These are phyloP conservation scores for Patella pellucida DNA, from an alignment of 2,888 invertebrate species.

Conservation along the genomic window DNA sequence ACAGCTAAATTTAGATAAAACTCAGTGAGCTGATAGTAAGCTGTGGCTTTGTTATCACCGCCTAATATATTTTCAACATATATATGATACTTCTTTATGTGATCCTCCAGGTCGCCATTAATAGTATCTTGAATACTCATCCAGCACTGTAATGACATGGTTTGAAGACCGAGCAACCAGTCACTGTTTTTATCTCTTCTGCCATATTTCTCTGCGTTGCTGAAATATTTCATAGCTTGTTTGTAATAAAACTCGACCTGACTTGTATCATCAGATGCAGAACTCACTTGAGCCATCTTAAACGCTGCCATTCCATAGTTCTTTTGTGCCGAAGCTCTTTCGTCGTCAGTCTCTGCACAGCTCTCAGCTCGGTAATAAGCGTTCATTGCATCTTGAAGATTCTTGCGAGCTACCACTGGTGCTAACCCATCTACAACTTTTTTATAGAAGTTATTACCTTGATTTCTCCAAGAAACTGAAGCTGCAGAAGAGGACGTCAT, in stretches of 20 bases:
- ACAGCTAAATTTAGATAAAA: slow-evolving; percentile 28
- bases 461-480: slow-evolving; percentile 3
- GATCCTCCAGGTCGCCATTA: neutral
- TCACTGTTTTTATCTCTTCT: neutral
- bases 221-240: slow-evolving; percentile 30
- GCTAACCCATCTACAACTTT: slow-evolving; percentile 6
- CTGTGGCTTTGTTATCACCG: slow-evolving; percentile 14
- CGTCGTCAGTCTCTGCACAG: neutral
- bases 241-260: slow-evolving; percentile 21
- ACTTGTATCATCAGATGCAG: slow-evolving; percentile 3
- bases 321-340: slow-evolving; percentile 28
- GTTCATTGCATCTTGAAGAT: slow-evolving; percentile 6
- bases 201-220: slow-evolving; percentile 15
- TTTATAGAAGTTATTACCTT: slow-evolving; percentile 10
- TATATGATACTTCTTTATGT: neutral
- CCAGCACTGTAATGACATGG: slow-evolving; percentile 21
- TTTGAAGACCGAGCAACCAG: slow-evolving; percentile 22
- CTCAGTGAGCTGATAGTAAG: slow-evolving; percentile 18
- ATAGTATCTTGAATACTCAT: slow-evolving; percentile 17
- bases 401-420: slow-evolving; percentile 8
- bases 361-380: slow-evolving; percentile 6
- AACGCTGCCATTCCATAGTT: slow-evolving; percentile 27
- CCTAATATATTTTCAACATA: neutral
- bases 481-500: no score
- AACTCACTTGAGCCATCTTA: slow-evolving; percentile 22